A percentile compares a stretch with the other conserved stretches of the same genome.
Evolutionary conservation across 1,140 invertebrate genomes (phyloP).

Genomic region (Apis laboriosa): DNA sequence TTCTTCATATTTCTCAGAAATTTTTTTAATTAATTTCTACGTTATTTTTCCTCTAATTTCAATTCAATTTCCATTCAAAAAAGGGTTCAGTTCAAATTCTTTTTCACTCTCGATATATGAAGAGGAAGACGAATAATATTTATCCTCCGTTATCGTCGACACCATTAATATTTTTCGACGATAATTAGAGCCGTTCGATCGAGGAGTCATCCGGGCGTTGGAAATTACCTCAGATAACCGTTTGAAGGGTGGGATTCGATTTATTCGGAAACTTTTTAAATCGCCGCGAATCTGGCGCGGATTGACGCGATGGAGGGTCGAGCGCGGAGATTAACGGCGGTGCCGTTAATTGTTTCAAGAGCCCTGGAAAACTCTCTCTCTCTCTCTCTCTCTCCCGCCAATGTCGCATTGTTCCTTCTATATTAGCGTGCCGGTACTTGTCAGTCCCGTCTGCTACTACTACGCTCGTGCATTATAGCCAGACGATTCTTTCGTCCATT

Average conservation of each 20-base stretch:
- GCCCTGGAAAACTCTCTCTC: constrained; percentile 43
- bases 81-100: too few relatives aligned
- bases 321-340: constrained; percentile 49
- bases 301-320: constrained; percentile 48
- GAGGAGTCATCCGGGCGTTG: background rate
- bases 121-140: too few relatives aligned
- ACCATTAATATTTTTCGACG: background rate
- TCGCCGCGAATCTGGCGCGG: constrained; percentile 33
- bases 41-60: too few relatives aligned
- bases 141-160: background rate
- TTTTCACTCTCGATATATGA: background rate
- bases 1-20: too few relatives aligned
- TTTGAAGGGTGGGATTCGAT: background rate
- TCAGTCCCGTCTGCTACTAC: constrained; percentile 32
- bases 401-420: constrained; percentile 55
- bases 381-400: background rate
- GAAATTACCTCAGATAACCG: constrained; percentile 19
- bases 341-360: constrained; percentile 59
- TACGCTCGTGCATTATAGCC: constrained; percentile 40
- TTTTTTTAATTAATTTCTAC: too few relatives aligned
- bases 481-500: constrained; percentile 53
- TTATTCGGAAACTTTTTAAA: constrained; percentile 34
- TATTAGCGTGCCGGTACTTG: constrained; percentile 54
- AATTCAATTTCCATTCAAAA: too few relatives aligned
- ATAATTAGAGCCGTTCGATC: background rate